Percentiles rank a stretch among this genome's conserved stretches.
Evolutionary conservation across 2,113 vertebrate genomes (phyloP).

Genomic region (Malurus elegans): DNA sequence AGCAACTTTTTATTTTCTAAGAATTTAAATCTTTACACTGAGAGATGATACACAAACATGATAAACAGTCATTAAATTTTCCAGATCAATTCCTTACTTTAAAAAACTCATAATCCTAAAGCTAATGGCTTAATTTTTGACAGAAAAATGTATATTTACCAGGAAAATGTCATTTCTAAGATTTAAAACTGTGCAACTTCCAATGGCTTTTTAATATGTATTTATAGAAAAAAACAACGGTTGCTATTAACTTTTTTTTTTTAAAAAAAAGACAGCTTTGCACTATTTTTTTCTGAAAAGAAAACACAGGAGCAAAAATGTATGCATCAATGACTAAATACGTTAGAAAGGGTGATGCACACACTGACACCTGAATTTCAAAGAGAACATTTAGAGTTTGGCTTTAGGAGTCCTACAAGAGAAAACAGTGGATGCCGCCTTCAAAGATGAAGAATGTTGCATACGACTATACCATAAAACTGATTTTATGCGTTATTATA

Average conservation of each 20-base stretch:
- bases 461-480: fast-evolving
- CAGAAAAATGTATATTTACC: background rate
- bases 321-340: fast-evolving
- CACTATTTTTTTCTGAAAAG: background rate
- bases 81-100: background rate
- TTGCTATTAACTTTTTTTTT: fast-evolving
- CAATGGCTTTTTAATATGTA: background rate
- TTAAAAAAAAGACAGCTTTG: background rate
- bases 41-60: background rate
- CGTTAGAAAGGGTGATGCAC: fast-evolving
- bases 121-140: background rate
- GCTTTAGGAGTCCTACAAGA: fast-evolving
- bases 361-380: too few species aligned
- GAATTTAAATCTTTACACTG: background rate
- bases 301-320: fast-evolving
- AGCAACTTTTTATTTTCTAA: background rate
- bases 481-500: fast-evolving
- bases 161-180: background rate
- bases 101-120: fast-evolving
- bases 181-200: background rate
- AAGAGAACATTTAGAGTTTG: fast-evolving
- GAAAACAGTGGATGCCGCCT: fast-evolving
- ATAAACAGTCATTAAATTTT: background rate
- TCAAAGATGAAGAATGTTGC: fast-evolving
- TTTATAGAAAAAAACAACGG: background rate